These are phyloP conservation scores for Nesometra sesokonis DNA, from an alignment of 35 echinoderm and acorn worm species.

Conservation along the genomic window DNA sequence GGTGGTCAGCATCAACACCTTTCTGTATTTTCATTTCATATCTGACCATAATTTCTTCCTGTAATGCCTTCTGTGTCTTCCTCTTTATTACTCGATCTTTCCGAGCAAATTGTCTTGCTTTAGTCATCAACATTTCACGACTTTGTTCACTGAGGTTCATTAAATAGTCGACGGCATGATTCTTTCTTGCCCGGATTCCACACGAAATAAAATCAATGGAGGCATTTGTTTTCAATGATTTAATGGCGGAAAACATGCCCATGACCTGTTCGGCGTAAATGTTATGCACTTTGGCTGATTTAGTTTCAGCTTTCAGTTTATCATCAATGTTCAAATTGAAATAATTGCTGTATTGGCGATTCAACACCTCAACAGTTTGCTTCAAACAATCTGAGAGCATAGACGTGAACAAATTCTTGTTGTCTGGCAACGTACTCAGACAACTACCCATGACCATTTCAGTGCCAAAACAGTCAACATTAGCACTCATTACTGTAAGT, in stretches of 20 bases:
- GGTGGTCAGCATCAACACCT: not conserved
- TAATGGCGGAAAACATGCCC: slow-evolving; percentile 36
- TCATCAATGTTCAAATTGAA: not conserved
- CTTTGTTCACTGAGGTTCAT: not conserved
- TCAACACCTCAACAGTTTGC: not conserved
- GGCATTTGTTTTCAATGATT: slow-evolving; percentile 3
- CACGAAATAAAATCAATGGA: slow-evolving; percentile 6
- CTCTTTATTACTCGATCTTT: slow-evolving; percentile 1
- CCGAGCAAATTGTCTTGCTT: not conserved
- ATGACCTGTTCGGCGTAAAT: slow-evolving; percentile 27
- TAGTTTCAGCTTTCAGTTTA: slow-evolving; percentile 1
- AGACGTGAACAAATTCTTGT: not conserved
- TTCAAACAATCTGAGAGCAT: not conserved
- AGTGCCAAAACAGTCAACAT: not conserved
- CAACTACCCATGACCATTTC: not conserved
- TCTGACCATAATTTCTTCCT: slow-evolving; percentile 9
- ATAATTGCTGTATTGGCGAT: slow-evolving; percentile 14
- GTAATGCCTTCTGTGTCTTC: not conserved
- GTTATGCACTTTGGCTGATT: slow-evolving; percentile 8
- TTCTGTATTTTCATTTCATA: not conserved
- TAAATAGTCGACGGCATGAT: slow-evolving; percentile 8
- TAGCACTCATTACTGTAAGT: not conserved
- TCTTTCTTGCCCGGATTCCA: slow-evolving; percentile 22
- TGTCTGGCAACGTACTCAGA: not conserved
- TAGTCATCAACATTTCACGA: not conserved